Percentiles rank a stretch among this genome's conserved stretches.
These are phyloP conservation scores for Ariopsis seemanni DNA, from an alignment of 2,113 vertebrate species.

Conservation along the genomic window DNA sequence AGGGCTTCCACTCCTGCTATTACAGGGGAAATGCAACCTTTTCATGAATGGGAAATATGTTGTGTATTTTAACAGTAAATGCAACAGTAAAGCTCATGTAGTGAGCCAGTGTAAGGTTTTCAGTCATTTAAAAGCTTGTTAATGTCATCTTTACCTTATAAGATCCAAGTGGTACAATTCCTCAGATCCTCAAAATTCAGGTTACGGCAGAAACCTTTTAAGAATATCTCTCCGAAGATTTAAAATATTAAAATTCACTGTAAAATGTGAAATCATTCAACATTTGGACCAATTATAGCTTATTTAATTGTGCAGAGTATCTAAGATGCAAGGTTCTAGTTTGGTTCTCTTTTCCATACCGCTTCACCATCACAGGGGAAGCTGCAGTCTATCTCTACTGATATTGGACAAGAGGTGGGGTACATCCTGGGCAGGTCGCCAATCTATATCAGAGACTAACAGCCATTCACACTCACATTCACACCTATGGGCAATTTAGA, in stretches of 20 bases:
- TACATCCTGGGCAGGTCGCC: too few species aligned
- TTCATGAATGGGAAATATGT: slow-evolving; percentile 1
- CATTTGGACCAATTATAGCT: background rate
- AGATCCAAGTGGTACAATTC: background rate
- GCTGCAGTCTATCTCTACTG: too few species aligned
- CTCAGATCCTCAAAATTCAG: background rate
- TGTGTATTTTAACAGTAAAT: background rate
- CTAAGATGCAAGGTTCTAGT: background rate
- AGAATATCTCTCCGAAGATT: background rate
- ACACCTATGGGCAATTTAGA: too few species aligned
- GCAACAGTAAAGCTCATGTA: background rate
- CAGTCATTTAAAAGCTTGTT: background rate
- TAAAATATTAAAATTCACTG: background rate
- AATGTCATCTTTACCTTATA: background rate
- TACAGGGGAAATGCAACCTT: background rate
- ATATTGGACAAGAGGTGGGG: too few species aligned
- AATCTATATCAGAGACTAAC: too few species aligned
- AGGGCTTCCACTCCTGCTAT: background rate
- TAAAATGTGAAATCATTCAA: background rate
- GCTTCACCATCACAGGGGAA: too few species aligned
- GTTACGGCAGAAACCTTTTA: background rate
- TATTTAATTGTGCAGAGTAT: background rate
- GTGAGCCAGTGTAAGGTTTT: background rate
- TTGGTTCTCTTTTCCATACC: background rate
- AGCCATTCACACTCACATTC: too few species aligned